phyloP scores from a whole-genome alignment of 2,113 vertebrate genomes.

The Sander lucioperca region DNA sequence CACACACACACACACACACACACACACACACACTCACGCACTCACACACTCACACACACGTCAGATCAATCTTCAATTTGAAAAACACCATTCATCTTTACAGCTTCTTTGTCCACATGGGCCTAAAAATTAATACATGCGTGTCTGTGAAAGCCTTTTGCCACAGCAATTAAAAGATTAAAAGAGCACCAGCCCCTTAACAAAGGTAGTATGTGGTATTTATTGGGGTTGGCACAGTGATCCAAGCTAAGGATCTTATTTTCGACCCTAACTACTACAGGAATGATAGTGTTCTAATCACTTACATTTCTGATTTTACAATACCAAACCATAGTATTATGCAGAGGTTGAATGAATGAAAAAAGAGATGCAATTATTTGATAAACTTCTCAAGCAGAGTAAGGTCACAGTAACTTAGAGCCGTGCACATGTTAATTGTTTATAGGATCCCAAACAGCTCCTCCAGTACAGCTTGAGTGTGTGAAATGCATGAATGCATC shows the following conservation, averaged over 20 bases:
- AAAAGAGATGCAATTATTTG: neutral
- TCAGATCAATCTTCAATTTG: conserved; percentile 1
- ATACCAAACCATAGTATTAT: neutral
- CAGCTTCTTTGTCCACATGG: conserved; percentile 18
- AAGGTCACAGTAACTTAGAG: neutral
- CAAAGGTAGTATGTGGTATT: conserved; percentile 1
- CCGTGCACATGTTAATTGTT: neutral
- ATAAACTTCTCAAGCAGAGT: neutral
- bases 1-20: neutral
- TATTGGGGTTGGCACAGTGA: conserved; percentile 2
- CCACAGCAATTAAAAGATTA: conserved; percentile 32
- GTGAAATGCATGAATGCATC: conserved; percentile 19
- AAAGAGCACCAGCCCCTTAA: conserved; percentile 17
- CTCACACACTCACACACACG: too few species aligned
- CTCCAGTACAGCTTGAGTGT: neutral
- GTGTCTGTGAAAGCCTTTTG: conserved; percentile 6
- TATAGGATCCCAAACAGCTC: neutral
- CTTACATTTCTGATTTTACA: neutral
- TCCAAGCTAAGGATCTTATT: neutral
- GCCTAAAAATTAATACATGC: conserved; percentile 19
- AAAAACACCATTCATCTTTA: neutral
- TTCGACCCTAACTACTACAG: neutral
- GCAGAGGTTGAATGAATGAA: neutral
- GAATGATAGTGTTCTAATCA: neutral
- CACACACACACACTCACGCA: too few species aligned